Conservation (phyloP, 2,888 invertebrate genomes). For the Apomyelois bistriatella region DNA sequence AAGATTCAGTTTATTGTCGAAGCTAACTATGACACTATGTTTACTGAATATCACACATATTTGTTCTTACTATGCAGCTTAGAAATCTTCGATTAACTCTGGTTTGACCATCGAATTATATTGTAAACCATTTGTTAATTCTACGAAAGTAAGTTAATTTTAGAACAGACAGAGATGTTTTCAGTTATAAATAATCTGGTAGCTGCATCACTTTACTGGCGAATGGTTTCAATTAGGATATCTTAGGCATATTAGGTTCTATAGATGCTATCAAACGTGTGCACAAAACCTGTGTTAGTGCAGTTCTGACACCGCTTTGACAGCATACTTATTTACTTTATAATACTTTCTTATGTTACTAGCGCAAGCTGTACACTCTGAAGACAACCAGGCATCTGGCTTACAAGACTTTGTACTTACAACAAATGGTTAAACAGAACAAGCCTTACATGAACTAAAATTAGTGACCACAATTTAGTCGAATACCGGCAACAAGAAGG, state of each 20-base stretch:
- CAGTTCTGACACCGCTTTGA: slow-evolving; percentile 15
- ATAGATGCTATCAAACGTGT: slow-evolving; percentile 17
- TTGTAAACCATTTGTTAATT: too few relatives aligned
- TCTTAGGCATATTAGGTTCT: slow-evolving; percentile 17
- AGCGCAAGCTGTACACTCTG: slow-evolving; percentile 26
- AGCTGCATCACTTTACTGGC: slow-evolving; percentile 15
- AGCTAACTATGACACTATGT: too few relatives aligned
- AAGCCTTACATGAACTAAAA: slow-evolving; percentile 41
- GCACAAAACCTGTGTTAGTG: slow-evolving; percentile 19
- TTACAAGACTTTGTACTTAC: not conserved
- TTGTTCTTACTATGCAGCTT: too few relatives aligned
- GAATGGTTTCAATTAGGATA: slow-evolving; percentile 19
- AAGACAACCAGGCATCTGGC: slow-evolving; percentile 24
- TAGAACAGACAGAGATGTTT: not conserved
- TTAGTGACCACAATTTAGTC: slow-evolving; percentile 38
- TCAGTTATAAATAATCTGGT: slow-evolving; percentile 11
- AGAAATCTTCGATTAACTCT: too few relatives aligned
- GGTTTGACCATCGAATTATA: not conserved
- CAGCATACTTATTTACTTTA: slow-evolving; percentile 17
- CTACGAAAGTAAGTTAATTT: not conserved
- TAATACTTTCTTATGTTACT: slow-evolving; percentile 27
- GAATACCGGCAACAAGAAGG: slow-evolving; percentile 33
- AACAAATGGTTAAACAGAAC: slow-evolving; percentile 36
- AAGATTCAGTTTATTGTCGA: too few relatives aligned
- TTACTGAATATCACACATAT: too few relatives aligned